A percentile compares a stretch with the other conserved stretches of the same genome.
These are phyloP conservation scores for Genyomyrus donnyi DNA, from an alignment of 2,113 vertebrate genomes.

Conservation along the genomic window DNA sequence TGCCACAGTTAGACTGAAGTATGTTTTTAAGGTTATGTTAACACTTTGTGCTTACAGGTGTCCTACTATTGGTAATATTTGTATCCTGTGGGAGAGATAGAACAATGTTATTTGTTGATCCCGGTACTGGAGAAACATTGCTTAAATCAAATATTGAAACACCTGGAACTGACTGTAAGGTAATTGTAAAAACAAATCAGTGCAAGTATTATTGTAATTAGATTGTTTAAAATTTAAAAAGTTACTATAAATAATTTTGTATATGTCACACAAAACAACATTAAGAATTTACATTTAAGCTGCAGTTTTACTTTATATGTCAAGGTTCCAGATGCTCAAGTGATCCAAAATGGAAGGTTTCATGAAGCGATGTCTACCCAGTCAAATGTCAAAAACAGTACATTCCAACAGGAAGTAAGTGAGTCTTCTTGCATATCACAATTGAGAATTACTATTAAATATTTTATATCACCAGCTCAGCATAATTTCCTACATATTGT, in stretches of 20 bases:
- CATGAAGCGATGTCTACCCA: background rate
- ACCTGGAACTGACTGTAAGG: slow-evolving; percentile 21
- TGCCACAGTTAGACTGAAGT: background rate
- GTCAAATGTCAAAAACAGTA: background rate
- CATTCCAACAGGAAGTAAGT: background rate
- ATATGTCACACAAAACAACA: background rate
- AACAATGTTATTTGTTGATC: background rate
- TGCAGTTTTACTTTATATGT: background rate
- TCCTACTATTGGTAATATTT: background rate
- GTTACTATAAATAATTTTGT: background rate
- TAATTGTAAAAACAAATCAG: background rate
- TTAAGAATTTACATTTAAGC: background rate
- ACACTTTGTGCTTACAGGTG: background rate
- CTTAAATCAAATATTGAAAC: slow-evolving; percentile 14
- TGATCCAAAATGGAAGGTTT: background rate
- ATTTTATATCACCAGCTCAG: background rate
- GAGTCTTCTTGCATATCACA: background rate
- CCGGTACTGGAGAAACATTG: background rate
- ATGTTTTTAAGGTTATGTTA: background rate
- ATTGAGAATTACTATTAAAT: background rate
- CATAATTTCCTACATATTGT: background rate
- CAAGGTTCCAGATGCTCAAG: background rate
- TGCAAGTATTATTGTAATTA: background rate
- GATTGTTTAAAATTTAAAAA: background rate
- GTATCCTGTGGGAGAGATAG: background rate